A percentile compares a stretch with the other conserved stretches of the same genome.
Evolutionary conservation across 2,888 invertebrate species (phyloP).

Genomic region (Dicranocentrus wangi): DNA sequence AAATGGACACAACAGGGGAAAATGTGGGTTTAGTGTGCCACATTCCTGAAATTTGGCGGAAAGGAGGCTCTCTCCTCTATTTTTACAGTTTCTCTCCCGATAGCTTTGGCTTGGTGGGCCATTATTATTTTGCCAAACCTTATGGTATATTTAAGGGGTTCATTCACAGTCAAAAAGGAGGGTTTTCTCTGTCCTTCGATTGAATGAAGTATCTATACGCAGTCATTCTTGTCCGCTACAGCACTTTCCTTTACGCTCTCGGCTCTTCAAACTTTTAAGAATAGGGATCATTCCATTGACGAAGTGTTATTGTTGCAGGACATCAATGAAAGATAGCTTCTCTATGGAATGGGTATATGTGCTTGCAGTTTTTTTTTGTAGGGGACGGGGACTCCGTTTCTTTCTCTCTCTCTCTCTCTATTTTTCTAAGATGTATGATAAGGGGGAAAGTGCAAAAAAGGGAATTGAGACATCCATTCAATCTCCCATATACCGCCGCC

Average conservation of each 20-base stretch:
- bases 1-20: too few species aligned
- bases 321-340: constrained; percentile 45
- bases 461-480: constrained; percentile 31
- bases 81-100: constrained; percentile 4
- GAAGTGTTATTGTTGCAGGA: constrained; percentile 53
- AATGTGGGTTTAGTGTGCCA: too few species aligned
- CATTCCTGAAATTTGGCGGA: too few species aligned
- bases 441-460: constrained; percentile 27
- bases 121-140: constrained; percentile 18
- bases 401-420: not conserved
- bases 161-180: constrained; percentile 30
- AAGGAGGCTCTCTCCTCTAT: constrained; percentile 15
- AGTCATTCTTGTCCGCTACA: constrained; percentile 20
- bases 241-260: not conserved
- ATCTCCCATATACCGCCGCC: constrained; percentile 23
- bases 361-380: not conserved
- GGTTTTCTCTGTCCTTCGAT: constrained; percentile 24
- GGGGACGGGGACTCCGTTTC: not conserved
- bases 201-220: constrained; percentile 12
- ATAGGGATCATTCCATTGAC: constrained; percentile 54
- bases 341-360: not conserved
- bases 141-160: constrained; percentile 30
- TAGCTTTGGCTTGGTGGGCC: constrained; percentile 1
- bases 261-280: constrained; percentile 49
- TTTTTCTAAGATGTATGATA: constrained; percentile 16